Conservation (phyloP, 2,797 vertebrate species). For the Ceyx erithaca region DNA sequence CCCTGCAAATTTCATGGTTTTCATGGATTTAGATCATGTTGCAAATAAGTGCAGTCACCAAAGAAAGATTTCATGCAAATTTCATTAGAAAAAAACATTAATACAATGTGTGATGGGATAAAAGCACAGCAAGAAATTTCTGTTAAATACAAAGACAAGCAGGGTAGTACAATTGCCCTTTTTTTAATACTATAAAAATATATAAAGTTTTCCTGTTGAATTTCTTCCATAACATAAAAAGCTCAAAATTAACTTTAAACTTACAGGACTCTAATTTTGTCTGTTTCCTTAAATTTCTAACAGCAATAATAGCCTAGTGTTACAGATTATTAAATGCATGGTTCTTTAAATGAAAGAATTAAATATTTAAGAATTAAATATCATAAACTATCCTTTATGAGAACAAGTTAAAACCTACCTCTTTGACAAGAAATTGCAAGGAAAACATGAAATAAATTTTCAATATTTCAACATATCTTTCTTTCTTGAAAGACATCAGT, state of each 20-base stretch:
- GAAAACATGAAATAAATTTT: constrained; percentile 74
- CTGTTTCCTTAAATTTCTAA: background rate
- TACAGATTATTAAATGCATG: background rate
- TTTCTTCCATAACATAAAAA: background rate
- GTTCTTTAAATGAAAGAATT: background rate
- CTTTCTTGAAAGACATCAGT: constrained; percentile 62
- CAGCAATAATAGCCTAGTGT: background rate
- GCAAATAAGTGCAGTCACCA: background rate
- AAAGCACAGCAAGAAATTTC: background rate
- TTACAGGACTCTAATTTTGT: background rate
- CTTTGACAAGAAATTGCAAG: constrained; percentile 70
- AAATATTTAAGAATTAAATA: background rate
- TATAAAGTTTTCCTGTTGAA: background rate
- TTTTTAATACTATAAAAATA: background rate
- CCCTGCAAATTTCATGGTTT: background rate
- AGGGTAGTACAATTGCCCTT: background rate
- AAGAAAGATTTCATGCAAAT: background rate
- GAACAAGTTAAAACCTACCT: constrained; percentile 50
- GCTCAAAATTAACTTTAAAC: background rate
- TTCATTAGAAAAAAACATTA: background rate
- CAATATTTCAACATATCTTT: constrained; percentile 39
- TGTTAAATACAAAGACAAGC: background rate
- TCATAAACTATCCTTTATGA: background rate
- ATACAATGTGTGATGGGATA: background rate
- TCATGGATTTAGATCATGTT: background rate